phyloP scores from a whole-genome alignment of 2,113 vertebrate genomes.

The Pyxicephalus adspersus region DNA sequence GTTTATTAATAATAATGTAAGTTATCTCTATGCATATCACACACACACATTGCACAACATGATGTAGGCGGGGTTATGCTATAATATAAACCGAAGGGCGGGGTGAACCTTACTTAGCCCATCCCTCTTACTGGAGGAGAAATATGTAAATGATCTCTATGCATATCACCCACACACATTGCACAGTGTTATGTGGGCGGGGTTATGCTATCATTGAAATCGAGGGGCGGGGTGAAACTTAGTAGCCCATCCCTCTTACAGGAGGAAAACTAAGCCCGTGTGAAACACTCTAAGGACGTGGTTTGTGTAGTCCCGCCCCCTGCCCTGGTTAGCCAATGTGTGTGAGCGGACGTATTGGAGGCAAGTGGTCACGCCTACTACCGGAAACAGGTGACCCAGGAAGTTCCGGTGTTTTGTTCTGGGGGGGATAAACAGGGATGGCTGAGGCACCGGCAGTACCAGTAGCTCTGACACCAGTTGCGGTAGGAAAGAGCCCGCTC shows the following conservation, averaged over 20 bases:
- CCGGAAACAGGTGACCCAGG: constrained; percentile 76
- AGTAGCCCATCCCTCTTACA: too few relatives aligned
- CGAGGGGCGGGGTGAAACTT: background rate
- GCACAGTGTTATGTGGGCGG: background rate
- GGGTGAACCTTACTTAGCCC: too few relatives aligned
- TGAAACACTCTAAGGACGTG: too few relatives aligned
- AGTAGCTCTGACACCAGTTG: constrained; percentile 62
- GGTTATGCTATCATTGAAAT: background rate
- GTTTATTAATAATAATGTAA: too few relatives aligned
- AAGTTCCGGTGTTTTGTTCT: constrained; percentile 73
- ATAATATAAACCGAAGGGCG: too few relatives aligned
- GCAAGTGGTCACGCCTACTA: constrained; percentile 7
- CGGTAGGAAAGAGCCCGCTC: constrained; percentile 59
- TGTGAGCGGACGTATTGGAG: constrained; percentile 3
- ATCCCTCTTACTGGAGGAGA: too few relatives aligned
- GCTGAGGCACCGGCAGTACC: constrained; percentile 76
- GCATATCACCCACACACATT: too few relatives aligned
- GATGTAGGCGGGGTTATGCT: too few relatives aligned
- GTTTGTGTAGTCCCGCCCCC: background rate
- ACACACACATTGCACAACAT: too few relatives aligned
- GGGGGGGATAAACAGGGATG: constrained; percentile 78
- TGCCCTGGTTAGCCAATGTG: background rate
- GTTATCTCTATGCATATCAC: too few relatives aligned
- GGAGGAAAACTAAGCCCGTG: too few relatives aligned
- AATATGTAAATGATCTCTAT: too few relatives aligned